Percentiles rank a stretch among this genome's conserved stretches.
These are phyloP conservation scores for Silurus lanzhouensis DNA, from an alignment of 2,797 vertebrate genomes.

Conservation along the genomic window DNA sequence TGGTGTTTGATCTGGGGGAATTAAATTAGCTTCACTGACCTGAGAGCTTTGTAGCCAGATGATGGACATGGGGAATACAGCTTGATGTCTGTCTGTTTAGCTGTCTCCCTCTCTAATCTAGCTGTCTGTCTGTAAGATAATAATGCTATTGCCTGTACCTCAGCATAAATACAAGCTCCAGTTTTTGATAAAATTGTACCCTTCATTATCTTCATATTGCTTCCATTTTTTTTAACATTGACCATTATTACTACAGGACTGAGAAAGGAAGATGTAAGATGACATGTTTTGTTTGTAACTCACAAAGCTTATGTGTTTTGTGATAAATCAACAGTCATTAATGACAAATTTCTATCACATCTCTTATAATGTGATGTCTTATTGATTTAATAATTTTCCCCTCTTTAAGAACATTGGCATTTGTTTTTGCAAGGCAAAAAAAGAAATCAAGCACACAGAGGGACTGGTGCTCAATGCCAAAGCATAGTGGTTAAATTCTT, in stretches of 20 bases:
- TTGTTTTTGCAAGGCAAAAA: not conserved
- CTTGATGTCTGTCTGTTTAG: conserved; percentile 80
- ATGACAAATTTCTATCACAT: not conserved
- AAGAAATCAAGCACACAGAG: conserved; percentile 29
- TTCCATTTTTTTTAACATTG: not conserved
- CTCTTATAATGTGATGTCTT: not conserved
- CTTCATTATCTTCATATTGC: not conserved
- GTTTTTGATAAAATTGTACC: not conserved
- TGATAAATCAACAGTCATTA: not conserved
- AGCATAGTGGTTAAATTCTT: conserved; percentile 47
- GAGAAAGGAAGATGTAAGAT: not conserved
- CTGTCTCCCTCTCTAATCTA: conserved; percentile 80
- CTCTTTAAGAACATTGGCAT: not conserved
- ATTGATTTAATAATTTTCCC: not conserved
- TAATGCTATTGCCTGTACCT: conserved; percentile 69
- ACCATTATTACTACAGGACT: not conserved
- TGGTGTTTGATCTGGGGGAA: conserved; percentile 74
- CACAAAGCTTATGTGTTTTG: not conserved
- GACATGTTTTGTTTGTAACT: not conserved
- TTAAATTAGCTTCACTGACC: conserved; percentile 83
- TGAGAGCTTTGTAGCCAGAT: conserved; percentile 71
- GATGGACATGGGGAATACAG: conserved; percentile 73
- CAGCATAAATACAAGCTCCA: conserved; percentile 32
- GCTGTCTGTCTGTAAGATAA: conserved; percentile 74
- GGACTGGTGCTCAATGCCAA: conserved; percentile 41